These are phyloP conservation scores for Periophthalmodon schlosseri DNA, from an alignment of 2,113 vertebrate species.

Conservation along the genomic window DNA sequence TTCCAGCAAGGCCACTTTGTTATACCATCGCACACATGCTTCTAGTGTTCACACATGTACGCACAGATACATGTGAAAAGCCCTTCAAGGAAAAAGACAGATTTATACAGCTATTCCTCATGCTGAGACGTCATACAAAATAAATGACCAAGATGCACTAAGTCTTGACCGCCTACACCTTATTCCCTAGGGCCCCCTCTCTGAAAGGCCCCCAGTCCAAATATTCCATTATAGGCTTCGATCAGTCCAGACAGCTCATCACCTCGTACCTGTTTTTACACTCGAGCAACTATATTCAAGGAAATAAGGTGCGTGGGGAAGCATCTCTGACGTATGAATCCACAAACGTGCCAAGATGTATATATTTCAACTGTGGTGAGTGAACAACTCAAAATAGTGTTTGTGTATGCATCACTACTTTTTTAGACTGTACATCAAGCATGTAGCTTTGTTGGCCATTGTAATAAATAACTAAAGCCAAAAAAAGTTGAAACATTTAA, in stretches of 20 bases:
- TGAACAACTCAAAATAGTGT: too few relatives aligned
- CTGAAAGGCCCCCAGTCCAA: conserved; percentile 38
- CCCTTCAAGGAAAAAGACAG: neutral
- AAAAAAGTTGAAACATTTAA: too few relatives aligned
- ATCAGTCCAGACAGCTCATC: conserved; percentile 15
- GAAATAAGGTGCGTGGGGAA: neutral
- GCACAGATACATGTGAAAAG: conserved; percentile 10
- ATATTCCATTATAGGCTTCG: conserved; percentile 48
- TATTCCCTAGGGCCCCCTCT: conserved; percentile 12
- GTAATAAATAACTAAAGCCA: too few relatives aligned
- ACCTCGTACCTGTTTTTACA: conserved; percentile 8
- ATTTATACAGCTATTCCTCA: neutral
- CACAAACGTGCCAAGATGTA: too few relatives aligned
- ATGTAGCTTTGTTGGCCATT: too few relatives aligned
- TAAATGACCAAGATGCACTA: conserved; percentile 45
- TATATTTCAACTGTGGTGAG: too few relatives aligned
- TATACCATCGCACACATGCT: conserved; percentile 29
- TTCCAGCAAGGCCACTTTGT: conserved; percentile 18
- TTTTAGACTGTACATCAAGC: too few relatives aligned
- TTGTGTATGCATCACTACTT: too few relatives aligned
- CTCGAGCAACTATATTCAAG: conserved; percentile 2
- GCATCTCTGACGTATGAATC: neutral
- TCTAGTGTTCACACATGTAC: conserved; percentile 14
- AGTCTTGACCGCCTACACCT: conserved; percentile 30
- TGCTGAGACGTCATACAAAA: conserved; percentile 21